These are phyloP conservation scores for Torymus aiolomorphi DNA, from an alignment of 2,888 invertebrate genomes.

Conservation along the genomic window DNA sequence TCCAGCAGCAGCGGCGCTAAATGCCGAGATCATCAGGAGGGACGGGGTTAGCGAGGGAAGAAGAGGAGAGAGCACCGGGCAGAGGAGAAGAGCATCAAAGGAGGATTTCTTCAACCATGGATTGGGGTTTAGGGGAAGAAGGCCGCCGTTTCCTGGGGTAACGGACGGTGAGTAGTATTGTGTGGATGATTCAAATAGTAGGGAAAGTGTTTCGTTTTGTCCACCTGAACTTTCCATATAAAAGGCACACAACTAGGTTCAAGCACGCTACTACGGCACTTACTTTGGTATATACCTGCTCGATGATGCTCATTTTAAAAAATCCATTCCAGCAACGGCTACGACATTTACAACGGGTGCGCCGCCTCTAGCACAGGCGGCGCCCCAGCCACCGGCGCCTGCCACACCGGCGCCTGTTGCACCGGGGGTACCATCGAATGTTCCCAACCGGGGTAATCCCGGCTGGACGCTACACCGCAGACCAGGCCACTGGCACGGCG, in stretches of 20 bases:
- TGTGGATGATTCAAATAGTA: no score
- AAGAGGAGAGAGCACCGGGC: conserved; percentile 50
- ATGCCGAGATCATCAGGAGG: conserved; percentile 16
- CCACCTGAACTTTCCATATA: no score
- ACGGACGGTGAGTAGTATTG: conserved; percentile 30
- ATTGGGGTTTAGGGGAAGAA: conserved; percentile 70
- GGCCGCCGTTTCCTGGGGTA: conserved; percentile 39
- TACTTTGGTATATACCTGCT: no score
- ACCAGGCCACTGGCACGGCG: conserved; percentile 59
- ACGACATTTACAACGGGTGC: conserved; percentile 39
- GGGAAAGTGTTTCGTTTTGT: no score
- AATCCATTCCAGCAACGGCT: conserved; percentile 13
- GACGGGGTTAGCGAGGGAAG: conserved; percentile 27
- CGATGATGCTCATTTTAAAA: no score
- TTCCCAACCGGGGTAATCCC: conserved; percentile 63
- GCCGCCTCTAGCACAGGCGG: conserved; percentile 11
- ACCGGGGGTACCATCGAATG: conserved; percentile 10
- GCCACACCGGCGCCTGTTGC: conserved; percentile 31
- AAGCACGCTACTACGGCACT: no score
- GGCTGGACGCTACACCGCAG: conserved; percentile 71
- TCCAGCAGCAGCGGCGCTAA: not conserved
- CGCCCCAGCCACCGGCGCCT: conserved; percentile 21
- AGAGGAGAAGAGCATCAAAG: conserved; percentile 57
- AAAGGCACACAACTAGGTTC: no score
- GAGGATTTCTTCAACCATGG: conserved; percentile 72